These are phyloP conservation scores for Lottia gigantea DNA, from an alignment of 2,888 invertebrate species.

Conservation along the genomic window DNA sequence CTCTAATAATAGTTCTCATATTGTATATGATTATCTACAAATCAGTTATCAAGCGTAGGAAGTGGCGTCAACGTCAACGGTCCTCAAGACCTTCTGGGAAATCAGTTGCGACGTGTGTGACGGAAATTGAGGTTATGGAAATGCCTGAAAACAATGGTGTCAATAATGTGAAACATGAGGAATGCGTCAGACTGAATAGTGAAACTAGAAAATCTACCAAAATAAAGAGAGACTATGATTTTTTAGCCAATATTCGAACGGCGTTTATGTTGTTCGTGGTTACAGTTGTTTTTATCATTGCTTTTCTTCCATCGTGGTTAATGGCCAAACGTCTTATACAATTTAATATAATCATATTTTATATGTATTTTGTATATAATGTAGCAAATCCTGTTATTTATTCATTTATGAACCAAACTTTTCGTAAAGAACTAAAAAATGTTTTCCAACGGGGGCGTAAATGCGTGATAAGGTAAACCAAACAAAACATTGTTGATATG, in stretches of 20 bases:
- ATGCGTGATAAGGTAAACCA: slow-evolving; percentile 4
- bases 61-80: slow-evolving; percentile 36
- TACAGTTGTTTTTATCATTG: slow-evolving; percentile 52
- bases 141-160: slow-evolving; percentile 25
- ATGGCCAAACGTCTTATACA: slow-evolving; percentile 41
- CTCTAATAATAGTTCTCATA: slow-evolving; percentile 49
- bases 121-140: slow-evolving; percentile 25
- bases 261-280: slow-evolving; percentile 60
- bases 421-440: slow-evolving; percentile 45
- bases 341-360: slow-evolving; percentile 45
- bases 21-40: slow-evolving; percentile 57
- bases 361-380: slow-evolving; percentile 58
- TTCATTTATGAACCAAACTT: slow-evolving; percentile 57
- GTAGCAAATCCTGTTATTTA: slow-evolving; percentile 59
- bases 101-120: slow-evolving; percentile 12
- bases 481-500: too few species aligned
- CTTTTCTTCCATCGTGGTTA: slow-evolving; percentile 51
- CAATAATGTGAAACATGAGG: background rate
- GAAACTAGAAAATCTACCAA: slow-evolving; percentile 25
- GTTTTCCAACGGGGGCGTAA: slow-evolving; percentile 25
- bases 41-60: slow-evolving; percentile 48
- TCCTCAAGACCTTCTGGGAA: slow-evolving; percentile 30
- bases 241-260: slow-evolving; percentile 48
- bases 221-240: slow-evolving; percentile 31
- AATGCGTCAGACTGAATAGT: slow-evolving; percentile 18